These are phyloP conservation scores for Mesoclemmys tuberculata DNA, from an alignment of 2,113 vertebrate species.

Conservation along the genomic window DNA sequence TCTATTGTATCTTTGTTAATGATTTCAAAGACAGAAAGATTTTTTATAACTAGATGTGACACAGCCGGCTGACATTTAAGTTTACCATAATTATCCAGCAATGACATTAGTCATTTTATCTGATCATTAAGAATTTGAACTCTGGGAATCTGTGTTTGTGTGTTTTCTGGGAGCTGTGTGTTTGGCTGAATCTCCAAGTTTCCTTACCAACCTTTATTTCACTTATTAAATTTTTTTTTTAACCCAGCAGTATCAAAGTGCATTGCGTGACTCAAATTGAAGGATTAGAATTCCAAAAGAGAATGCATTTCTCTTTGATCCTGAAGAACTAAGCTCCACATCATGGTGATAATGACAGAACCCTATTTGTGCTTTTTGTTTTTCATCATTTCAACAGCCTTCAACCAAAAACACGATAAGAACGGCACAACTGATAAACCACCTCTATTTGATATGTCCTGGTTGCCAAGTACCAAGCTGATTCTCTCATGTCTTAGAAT, in stretches of 20 bases:
- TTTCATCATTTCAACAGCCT: constrained; percentile 67
- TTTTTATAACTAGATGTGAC: constrained; percentile 1
- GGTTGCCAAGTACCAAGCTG: constrained; percentile 52
- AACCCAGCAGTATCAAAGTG: background rate
- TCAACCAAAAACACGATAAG: constrained; percentile 67
- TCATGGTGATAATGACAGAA: constrained; percentile 48
- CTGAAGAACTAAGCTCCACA: constrained; percentile 45
- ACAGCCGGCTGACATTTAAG: background rate
- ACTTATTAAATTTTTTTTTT: background rate
- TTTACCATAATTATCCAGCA: constrained; percentile 32
- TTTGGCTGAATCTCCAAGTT: constrained; percentile 31
- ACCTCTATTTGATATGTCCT: constrained; percentile 59
- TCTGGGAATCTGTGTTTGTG: constrained; percentile 25
- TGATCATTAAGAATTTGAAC: constrained; percentile 35
- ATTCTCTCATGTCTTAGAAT: constrained; percentile 53
- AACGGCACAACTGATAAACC: constrained; percentile 66
- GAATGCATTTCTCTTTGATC: constrained; percentile 67
- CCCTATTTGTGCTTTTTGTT: constrained; percentile 61
- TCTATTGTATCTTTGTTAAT: background rate
- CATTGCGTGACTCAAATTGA: constrained; percentile 47
- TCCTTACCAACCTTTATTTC: constrained; percentile 8
- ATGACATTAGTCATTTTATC: constrained; percentile 2
- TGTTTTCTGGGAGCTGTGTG: background rate
- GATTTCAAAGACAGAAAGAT: background rate
- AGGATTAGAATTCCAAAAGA: constrained; percentile 58